A percentile compares a stretch with the other conserved stretches of the same genome.
phyloP scores from a whole-genome alignment of 2,888 invertebrate genomes.

The Diplazon laetatorius region DNA sequence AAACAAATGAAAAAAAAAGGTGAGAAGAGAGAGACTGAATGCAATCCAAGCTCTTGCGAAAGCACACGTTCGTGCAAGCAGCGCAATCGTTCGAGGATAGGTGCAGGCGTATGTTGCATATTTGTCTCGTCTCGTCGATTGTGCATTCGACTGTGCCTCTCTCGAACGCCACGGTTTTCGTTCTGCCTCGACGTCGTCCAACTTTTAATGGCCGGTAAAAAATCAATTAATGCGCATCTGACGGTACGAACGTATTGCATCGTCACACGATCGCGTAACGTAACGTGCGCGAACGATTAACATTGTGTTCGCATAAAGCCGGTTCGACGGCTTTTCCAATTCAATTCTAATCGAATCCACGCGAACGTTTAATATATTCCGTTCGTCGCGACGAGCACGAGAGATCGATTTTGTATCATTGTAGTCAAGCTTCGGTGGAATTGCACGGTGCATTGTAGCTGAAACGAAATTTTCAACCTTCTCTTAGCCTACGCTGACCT shows the following conservation, averaged over 20 bases:
- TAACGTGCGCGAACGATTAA: constrained; percentile 18
- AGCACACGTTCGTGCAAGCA: constrained; percentile 17
- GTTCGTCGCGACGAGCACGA: background rate
- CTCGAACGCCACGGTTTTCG: no score
- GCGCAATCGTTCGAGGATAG: constrained; percentile 31
- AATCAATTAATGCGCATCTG: constrained; percentile 40
- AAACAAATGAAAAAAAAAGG: no score
- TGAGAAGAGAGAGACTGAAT: constrained; percentile 45
- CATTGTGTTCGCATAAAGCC: constrained; percentile 16
- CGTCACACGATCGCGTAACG: constrained; percentile 27
- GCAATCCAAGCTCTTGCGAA: constrained; percentile 61
- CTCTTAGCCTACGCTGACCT: no score
- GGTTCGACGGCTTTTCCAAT: constrained; percentile 26
- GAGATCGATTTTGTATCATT: constrained; percentile 17
- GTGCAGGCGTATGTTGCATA: constrained; percentile 64
- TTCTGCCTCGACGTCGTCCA: no score
- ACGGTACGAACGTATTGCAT: constrained; percentile 10
- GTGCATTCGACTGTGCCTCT: constrained; percentile 19
- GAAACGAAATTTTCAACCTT: no score
- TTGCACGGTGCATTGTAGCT: background rate
- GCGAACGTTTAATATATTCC: constrained; percentile 3
- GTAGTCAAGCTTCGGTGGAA: background rate
- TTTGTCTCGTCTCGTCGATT: constrained; percentile 43
- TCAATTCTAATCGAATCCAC: constrained; percentile 40
- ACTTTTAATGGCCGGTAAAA: constrained; percentile 10